These are phyloP conservation scores for Pholis gunnellus DNA, from an alignment of 2,113 vertebrate genomes.

Conservation along the genomic window DNA sequence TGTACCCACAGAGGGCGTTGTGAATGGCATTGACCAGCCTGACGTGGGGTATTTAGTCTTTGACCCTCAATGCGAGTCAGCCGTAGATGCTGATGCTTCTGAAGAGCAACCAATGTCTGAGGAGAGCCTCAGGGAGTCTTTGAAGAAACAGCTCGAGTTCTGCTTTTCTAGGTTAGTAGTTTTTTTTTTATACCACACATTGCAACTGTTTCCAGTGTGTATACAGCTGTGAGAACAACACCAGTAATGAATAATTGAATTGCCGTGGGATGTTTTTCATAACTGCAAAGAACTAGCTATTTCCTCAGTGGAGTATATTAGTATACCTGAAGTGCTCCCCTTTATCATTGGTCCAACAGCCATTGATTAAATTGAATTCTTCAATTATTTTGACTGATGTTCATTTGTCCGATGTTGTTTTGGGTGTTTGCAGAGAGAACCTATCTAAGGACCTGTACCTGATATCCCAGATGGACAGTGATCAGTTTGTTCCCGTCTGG, in stretches of 20 bases:
- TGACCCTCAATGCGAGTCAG: conserved; percentile 59
- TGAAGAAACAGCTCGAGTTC: conserved; percentile 96
- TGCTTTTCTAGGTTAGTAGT: conserved; percentile 92
- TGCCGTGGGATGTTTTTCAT: not conserved
- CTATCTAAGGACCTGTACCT: conserved; percentile 97
- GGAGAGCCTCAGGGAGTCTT: conserved; percentile 90
- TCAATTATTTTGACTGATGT: not conserved
- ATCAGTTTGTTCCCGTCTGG: conserved; percentile 98
- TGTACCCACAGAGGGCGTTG: conserved; percentile 44
- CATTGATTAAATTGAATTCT: not conserved
- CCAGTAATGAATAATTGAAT: not conserved
- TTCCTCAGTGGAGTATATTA: not conserved
- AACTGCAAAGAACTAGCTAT: not conserved
- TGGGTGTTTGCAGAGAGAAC: conserved; percentile 88
- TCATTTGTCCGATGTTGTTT: not conserved
- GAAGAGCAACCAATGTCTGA: conserved; percentile 83
- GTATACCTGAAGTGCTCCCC: not conserved
- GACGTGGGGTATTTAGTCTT: conserved; percentile 71
- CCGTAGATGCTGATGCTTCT: conserved; percentile 80
- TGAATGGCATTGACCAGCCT: conserved; percentile 68
- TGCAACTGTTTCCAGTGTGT: not conserved
- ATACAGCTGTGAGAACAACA: not conserved
- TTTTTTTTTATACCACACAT: not conserved
- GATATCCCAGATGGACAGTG: conserved; percentile 99
- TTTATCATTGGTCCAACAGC: not conserved